Evolutionary conservation across 2,888 invertebrate genomes (phyloP), one percentile per base, ranked within the genome.

Genomic region (Drosophila anceps): DNA sequence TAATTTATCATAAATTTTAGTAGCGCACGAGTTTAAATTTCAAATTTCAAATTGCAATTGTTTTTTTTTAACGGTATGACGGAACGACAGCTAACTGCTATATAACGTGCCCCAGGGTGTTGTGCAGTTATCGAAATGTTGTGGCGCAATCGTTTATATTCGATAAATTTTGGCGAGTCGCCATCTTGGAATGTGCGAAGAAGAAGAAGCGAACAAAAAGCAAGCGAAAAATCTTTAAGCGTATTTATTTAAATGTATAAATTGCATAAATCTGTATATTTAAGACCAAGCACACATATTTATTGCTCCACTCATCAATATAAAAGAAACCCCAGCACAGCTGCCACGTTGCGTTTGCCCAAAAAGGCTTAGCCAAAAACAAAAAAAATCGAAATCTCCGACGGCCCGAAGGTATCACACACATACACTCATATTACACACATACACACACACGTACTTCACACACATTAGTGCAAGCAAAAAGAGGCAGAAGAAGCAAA

Each of bases 191-290:
- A 76, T 76, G 76, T 76, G 79, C 64, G 55, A 70, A 77, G 76
- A 77, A 80, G 79, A 80, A 80, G 80, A 82, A 81, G 79, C 84
- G 82, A 87, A 88, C 83, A 88, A 88, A 84, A 88, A 84, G 88
- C 87, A 87, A 88, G 83, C 83, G 86, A 84, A 88, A 84, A 84
- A 75, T 88, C 75, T 69, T 88, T 73, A 85, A 82, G 81, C 85
- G 86, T 84, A 75, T 84, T 82, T 79, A 81, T 79, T 88, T 82
- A 75, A 88, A 81, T 85, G 87, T 82, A 75, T 75, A 73, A 81
- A 82, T 81, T 86, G 84, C 75, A 70, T 75, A 85, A 78, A 81
- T 60, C 62, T 70, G 57, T 70, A 69, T 64, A 75, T 81, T 69
- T 75, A 75, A 82, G 75, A 51, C 65, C 66, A 69, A 73, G 69